Evolutionary conservation across 2,797 vertebrate genomes (phyloP), one percentile per base, ranked within the genome.

Genomic region (Eulemur coronatus): DNA sequence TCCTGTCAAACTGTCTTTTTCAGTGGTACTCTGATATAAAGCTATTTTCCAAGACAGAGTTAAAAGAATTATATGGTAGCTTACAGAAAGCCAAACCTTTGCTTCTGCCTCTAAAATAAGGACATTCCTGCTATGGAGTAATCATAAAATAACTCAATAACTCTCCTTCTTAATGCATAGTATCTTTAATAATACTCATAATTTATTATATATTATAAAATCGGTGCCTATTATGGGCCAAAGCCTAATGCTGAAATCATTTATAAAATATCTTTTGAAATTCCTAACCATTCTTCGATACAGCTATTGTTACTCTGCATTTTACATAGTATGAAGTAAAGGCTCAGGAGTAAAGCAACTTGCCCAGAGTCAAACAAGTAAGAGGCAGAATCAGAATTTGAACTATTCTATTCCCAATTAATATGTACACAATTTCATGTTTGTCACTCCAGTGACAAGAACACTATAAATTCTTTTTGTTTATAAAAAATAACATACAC

Each of bases 61-160:
- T 86, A 43, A 76, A 95, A 88, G 50, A 92, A 92, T 84, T 70
- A 84, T 70, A 59, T 91, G 46, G 55, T 72, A 59, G 28, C n/a
- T 41, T 48, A 55, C 30, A 76, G 57, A 96, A 96, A 61, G 12
- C 4, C 20, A 67, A 15, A 28, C 12, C 9, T 11, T 26, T 48
- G 46, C n/a, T 87, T 91, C 48, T 4, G 38, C 38, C 93, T 18
- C 7, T 70, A 84, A 46, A 35, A 10, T 38, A 94, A 55, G 41
- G 26, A 57, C 52, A 91, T 72, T n/a, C 35, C 33, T 61, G 35
- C 50, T 76, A 2, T 24, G 79, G 80, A 55, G 17, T 24, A 52
- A 91, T 26, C 28, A 69, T 93, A 59, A 52, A 50, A 38, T n/a
- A 7, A 6, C 35, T 59, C 7, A 93, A 72, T 65, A 75, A 73